phyloP scores from a whole-genome alignment of 2,113 vertebrate genomes.

The Oryzias melastigma region DNA sequence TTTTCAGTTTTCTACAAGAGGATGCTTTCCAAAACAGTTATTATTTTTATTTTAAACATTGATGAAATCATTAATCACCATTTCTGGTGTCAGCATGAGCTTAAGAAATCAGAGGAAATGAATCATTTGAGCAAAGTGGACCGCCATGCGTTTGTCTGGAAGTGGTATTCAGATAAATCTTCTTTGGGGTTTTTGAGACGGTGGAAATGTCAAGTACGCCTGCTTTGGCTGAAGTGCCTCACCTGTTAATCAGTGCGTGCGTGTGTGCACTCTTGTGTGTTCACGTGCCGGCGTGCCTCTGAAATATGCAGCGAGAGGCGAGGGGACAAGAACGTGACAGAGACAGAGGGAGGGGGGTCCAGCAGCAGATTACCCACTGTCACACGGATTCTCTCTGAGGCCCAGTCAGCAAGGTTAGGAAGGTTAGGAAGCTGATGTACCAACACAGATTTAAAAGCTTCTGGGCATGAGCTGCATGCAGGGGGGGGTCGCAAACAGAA shows the following conservation, averaged over 20 bases:
- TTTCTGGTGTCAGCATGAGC: conserved; percentile 12
- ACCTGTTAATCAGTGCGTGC: conserved; percentile 23
- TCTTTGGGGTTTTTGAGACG: conserved; percentile 29
- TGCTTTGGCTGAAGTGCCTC: conserved; percentile 34
- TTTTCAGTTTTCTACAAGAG: neutral
- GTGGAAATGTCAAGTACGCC: conserved; percentile 41
- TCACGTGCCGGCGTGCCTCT: neutral
- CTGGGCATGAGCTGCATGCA: conserved; percentile 37
- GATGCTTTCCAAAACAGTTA: neutral
- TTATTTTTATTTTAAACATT: neutral
- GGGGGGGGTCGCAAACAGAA: conserved; percentile 34
- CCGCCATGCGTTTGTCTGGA: conserved; percentile 11
- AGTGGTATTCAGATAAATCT: conserved; percentile 25
- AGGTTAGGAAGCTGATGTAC: conserved; percentile 59
- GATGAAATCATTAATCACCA: neutral
- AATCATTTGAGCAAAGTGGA: conserved; percentile 18
- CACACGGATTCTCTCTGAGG: conserved; percentile 42
- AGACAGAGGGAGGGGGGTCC: conserved; percentile 6
- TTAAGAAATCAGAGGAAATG: conserved; percentile 16
- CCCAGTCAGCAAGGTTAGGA: conserved; percentile 43
- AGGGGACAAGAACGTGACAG: conserved; percentile 19
- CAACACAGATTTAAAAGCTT: conserved; percentile 58
- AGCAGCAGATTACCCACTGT: conserved; percentile 36
- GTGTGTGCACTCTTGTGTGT: neutral
- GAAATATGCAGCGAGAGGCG: conserved; percentile 9